Percentiles rank a stretch among this genome's conserved stretches.
Evolutionary conservation across 2,888 invertebrate genomes (phyloP).

Genomic region (Tenthredo livida): DNA sequence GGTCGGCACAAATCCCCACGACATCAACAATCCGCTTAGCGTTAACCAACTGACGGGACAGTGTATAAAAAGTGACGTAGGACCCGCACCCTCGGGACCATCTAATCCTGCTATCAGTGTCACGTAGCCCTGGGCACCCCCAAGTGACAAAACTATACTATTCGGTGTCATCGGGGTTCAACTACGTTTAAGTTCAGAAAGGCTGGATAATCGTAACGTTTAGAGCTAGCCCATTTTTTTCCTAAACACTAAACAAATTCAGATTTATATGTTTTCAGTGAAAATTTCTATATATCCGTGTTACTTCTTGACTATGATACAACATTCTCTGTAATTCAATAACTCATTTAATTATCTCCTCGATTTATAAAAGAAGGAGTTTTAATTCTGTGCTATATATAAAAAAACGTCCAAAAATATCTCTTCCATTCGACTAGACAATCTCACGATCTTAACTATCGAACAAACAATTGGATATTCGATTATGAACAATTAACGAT

Average conservation of each 20-base stretch:
- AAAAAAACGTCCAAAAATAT: no score
- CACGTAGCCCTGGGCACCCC: conserved; percentile 78
- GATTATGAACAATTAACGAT: background rate
- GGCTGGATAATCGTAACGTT: conserved; percentile 61
- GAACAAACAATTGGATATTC: background rate
- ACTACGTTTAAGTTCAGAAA: conserved; percentile 71
- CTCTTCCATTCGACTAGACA: background rate
- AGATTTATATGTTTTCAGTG: background rate
- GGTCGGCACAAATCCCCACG: conserved; percentile 94
- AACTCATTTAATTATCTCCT: background rate
- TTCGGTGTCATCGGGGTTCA: conserved; percentile 76
- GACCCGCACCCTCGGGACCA: conserved; percentile 72
- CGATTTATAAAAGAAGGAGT: background rate
- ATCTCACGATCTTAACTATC: background rate
- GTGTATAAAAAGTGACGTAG: conserved; percentile 78
- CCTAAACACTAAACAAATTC: background rate
- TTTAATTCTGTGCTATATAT: background rate
- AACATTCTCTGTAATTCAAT: background rate
- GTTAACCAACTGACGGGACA: conserved; percentile 94
- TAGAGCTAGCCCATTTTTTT: conserved; percentile 23
- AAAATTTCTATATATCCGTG: background rate
- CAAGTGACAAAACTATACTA: conserved; percentile 75
- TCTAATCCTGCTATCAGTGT: conserved; percentile 78
- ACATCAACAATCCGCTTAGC: conserved; percentile 94
- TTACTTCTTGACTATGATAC: background rate